These are phyloP conservation scores for Gasterosteus nipponicus DNA, from an alignment of 2,113 vertebrate genomes.

Conservation along the genomic window DNA sequence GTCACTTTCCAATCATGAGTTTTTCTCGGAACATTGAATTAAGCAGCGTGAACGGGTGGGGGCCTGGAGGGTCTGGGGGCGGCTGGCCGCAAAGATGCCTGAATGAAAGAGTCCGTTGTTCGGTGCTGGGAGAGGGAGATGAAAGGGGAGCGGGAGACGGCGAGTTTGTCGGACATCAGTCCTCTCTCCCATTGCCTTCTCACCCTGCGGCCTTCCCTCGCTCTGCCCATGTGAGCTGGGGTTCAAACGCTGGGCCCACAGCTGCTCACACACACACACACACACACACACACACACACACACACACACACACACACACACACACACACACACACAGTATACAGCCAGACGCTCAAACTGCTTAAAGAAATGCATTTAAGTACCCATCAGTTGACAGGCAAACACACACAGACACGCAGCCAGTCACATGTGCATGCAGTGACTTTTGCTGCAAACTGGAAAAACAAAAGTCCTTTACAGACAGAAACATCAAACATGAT, in stretches of 20 bases:
- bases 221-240: slow-evolving; percentile 77
- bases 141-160: slow-evolving; percentile 80
- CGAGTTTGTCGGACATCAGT: slow-evolving; percentile 73
- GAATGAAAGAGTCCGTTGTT: slow-evolving; percentile 83
- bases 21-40: slow-evolving; percentile 86
- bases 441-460: background rate
- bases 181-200: slow-evolving; percentile 69
- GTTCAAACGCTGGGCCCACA: slow-evolving; percentile 77
- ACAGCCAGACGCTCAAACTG: background rate
- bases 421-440: slow-evolving; percentile 10
- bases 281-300: slow-evolving; percentile 24
- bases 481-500: background rate
- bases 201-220: slow-evolving; percentile 73
- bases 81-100: slow-evolving; percentile 72
- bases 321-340: background rate
- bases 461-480: background rate
- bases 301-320: background rate
- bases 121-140: slow-evolving; percentile 72
- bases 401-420: slow-evolving; percentile 9
- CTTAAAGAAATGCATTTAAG: background rate
- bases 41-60: slow-evolving; percentile 78
- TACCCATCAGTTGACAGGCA: background rate
- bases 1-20: slow-evolving; percentile 85
- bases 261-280: slow-evolving; percentile 49
- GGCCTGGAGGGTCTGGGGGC: slow-evolving; percentile 75